Evolutionary conservation across 2,888 invertebrate species (phyloP), one percentile per base, ranked within the genome.

Genomic region (Tiliacea citrago): DNA sequence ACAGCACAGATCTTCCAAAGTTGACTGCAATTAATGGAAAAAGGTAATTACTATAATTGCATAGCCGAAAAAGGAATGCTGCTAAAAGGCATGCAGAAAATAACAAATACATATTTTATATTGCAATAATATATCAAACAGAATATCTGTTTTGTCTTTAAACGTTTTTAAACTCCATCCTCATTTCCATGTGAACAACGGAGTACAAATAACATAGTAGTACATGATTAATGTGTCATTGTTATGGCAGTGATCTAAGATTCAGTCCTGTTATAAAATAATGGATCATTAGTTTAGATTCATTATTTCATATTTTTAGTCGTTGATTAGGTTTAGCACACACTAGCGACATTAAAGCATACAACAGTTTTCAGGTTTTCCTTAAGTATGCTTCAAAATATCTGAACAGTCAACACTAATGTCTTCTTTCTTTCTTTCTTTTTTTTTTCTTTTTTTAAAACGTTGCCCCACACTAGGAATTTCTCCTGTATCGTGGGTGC

Each of bases 251-350:
- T 47, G 63, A 73, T 51, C 35, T 61, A 21, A 51, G 42, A 76
- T 57, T 47, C 1, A 69, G 58, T 68, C 53, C 47, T 29, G 45
- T n/a, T 66, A 61, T 69, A 35, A 62, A 57, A 61, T 74, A 63
- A 67, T 62, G 42, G 55, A 55, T 55, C 35, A 73, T 79, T 69
- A 79, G 73, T 73, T 73, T 69, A 66, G 47, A 79, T 58, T 62
- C 66, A 73, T 66, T 42, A 55, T n/a, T 21, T n/a, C 18, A 63
- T 80, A 68, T 71, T 51, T 81, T 81, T 53, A 49, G 62, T 65
- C 13, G 16, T 24, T 51, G 42, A 42, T 65, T 57, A 39, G 24
- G 60, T 69, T 57, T 51, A 62, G 21, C 5, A 42, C 47, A 53
- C n/a, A 24, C 13, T n/a, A 4, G n/a, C n/a, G 65, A 39, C 3